phyloP scores from a whole-genome alignment of 2,113 vertebrate species.

The Picathartes gymnocephalus region DNA sequence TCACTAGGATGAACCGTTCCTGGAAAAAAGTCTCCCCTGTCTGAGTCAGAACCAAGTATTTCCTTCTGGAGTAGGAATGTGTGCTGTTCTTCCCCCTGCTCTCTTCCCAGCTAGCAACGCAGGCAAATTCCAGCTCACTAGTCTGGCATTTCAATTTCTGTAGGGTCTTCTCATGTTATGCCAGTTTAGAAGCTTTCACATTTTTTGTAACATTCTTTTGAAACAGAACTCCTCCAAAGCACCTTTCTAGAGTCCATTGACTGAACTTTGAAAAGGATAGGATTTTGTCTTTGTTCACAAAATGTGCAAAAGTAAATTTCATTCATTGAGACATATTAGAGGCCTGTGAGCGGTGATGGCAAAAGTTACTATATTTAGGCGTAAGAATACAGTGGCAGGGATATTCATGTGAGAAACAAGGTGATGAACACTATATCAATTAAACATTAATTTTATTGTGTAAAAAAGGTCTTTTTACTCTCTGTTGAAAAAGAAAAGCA shows the following conservation, averaged over 20 bases:
- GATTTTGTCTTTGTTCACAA: background rate
- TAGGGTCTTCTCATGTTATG: conserved; percentile 3
- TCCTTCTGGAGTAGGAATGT: conserved; percentile 64
- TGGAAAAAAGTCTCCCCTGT: conserved; percentile 63
- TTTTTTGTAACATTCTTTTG: conserved; percentile 1
- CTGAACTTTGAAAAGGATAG: background rate
- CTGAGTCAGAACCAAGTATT: conserved; percentile 69
- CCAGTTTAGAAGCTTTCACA: background rate
- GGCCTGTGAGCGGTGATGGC: background rate
- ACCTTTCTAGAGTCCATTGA: background rate
- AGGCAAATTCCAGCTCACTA: background rate
- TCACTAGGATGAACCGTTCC: conserved; percentile 70
- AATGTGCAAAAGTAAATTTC: background rate
- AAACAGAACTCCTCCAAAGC: background rate
- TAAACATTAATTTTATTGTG: background rate
- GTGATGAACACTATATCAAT: background rate
- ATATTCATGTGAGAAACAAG: background rate
- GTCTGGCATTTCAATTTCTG: conserved; percentile 33
- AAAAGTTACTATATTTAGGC: background rate
- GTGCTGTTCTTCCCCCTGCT: conserved; percentile 43
- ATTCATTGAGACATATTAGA: background rate
- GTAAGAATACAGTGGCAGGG: background rate
- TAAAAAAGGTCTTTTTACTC: background rate
- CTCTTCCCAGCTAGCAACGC: conserved; percentile 28
- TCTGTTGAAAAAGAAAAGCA: background rate